Evolutionary conservation across 2,113 vertebrate genomes (phyloP).

Genomic region (Numida meleagris): DNA sequence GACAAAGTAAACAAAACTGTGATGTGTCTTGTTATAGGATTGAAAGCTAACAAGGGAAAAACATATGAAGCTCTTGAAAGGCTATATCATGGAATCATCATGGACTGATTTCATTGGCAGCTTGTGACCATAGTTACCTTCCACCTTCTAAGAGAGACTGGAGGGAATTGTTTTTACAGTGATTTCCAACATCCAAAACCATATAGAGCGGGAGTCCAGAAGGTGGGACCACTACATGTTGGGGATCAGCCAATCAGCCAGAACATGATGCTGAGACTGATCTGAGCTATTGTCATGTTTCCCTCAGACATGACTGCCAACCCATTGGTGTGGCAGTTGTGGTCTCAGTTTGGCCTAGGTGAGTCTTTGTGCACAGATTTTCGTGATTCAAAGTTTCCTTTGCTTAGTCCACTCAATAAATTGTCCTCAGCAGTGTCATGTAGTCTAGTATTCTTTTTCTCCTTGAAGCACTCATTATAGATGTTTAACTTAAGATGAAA

Average conservation of each 20-base stretch:
- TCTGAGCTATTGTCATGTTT: background rate
- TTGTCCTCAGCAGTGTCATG: background rate
- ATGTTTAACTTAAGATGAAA: background rate
- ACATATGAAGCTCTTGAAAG: background rate
- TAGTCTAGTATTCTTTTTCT: background rate
- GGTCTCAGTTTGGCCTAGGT: background rate
- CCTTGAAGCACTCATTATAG: background rate
- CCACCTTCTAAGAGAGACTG: background rate
- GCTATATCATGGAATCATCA: background rate
- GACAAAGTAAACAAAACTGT: accelerated
- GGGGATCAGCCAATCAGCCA: background rate
- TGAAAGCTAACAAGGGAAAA: background rate
- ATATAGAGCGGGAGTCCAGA: too few species aligned
- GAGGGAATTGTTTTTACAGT: accelerated
- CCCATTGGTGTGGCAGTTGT: background rate
- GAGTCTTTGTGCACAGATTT: background rate
- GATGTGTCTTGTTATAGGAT: background rate
- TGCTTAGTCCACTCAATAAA: background rate
- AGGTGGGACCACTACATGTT: background rate
- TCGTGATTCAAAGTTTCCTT: background rate
- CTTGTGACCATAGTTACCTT: accelerated
- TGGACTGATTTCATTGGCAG: background rate
- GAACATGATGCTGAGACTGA: too few species aligned
- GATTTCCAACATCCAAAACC: background rate
- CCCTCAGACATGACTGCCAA: background rate